Base-by-base conservation (phyloP, 2,888 invertebrate species). In the Pediacus dermestoides region DNA sequence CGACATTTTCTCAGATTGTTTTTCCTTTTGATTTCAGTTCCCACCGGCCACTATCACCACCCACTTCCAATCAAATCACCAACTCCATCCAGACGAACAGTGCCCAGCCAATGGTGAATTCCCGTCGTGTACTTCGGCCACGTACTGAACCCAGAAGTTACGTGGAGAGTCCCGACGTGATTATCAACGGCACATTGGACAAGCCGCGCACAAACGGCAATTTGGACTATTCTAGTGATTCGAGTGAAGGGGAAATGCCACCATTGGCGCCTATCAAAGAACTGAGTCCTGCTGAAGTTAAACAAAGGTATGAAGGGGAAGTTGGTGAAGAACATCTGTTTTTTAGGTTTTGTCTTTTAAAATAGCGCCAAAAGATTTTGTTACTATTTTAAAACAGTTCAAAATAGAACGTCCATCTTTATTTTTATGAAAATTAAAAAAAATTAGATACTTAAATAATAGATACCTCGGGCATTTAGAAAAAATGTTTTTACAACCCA, bases 91-190 rank as follows among this genome's bases (percentile, higher is more conserved):
- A 41, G 30, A 12, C 31, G 10, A 26, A 30, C 21, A 38, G 50
- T 16, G 44, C 51, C n/a, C 58, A 57, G 37, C 48, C 53, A 9
- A 39, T 57, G 34, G 46, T 50, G 9, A 53, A 58, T 43, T 52
- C 60, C 1, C 52, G 88, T 47, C 74, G 90, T 41, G 88, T 88
- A 57, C 71, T 90, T 43, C 78, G 90, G 46, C 90, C 90, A 3
- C 78, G 90, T 38, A 85, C 85, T 3, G 90, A 89, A 62, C 81
- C 80, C 40, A 81, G 88, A 57, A 89, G 88, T 57, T 90, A 90
- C 67, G 88, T 88, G 0, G 90, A 90, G 67, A 60, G 88, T 85
- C 1, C 91, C 85, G 63, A 67, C 56, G 52, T 55, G 46, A 39
- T 68, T 44, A 54, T 65, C 30, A 70, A 70, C 56, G 70, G 70